Base-by-base conservation (phyloP, 2,113 vertebrate genomes). In the Hippocampus zosterae region DNA sequence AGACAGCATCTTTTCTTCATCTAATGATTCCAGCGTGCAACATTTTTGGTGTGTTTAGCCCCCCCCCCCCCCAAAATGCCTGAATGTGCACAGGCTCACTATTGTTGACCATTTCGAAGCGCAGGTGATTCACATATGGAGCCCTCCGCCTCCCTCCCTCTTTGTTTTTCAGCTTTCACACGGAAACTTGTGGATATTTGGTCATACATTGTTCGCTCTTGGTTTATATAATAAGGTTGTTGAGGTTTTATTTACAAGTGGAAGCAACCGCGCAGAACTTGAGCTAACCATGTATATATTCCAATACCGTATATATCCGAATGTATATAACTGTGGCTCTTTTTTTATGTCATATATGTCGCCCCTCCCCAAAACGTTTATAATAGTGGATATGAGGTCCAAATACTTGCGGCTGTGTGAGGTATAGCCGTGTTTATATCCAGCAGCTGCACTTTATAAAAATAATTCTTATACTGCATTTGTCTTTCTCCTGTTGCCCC, bases 371-470 rank as follows among this genome's bases (percentile, higher is more conserved):
- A 57, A 64, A 37, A 64, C 23, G 29, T 71, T 78, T 81, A 23
- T 66, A 70, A 52, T 21, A 55, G 68, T 9, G 68, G 48, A 85
- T 73, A 77, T 53, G 74, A 46, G 78, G 21, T 68, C 73, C 27
- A 67, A 76, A 77, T 75, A 72, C 78, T 9, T 69, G 84, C 68
- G 81, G 74, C 76, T 8, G 2, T 60, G 69, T 70, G 44, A 12
- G 44, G 25, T 60, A 64, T 62, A 68, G 61, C 40, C 29, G 46
- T 76, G 76, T 85, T 85, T 79, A 79, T 48, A 60, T 67, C 68
- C 70, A 40, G 23, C 83, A 83, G 80, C 84, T 84, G 79, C 69
- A 33, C 52, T 62, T 78, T 73, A 56, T 65, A 60, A 48, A 18
- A 48, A 48, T 5, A 48, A 48, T 16, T 48, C 15, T 44, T 44